phyloP scores from a whole-genome alignment of 2,113 vertebrate species.

The Hippoglossus stenolepis region DNA sequence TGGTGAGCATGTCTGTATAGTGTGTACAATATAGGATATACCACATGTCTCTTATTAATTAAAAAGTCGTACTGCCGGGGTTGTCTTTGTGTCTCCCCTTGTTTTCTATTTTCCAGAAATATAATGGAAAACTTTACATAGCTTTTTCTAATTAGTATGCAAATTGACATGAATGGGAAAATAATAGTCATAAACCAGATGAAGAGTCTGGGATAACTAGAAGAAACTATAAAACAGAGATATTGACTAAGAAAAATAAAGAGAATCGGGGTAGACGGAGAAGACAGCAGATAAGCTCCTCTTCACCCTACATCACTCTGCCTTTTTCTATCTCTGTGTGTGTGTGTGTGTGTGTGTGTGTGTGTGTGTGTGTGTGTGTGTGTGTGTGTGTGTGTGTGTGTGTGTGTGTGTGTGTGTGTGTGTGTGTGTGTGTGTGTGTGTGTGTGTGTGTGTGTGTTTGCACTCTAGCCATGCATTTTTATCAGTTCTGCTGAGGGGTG shows the following conservation, averaged over 20 bases:
- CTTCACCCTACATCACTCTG: slow-evolving; percentile 26
- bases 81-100: not conserved
- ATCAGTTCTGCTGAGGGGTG: slow-evolving; percentile 46
- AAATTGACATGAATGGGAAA: not conserved
- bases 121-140: not conserved
- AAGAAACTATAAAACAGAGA: slow-evolving; percentile 21
- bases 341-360: not conserved
- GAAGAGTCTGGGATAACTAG: not conserved
- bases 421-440: slow-evolving; percentile 24
- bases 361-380: slow-evolving; percentile 21
- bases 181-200: not conserved
- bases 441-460: slow-evolving; percentile 20
- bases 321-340: slow-evolving; percentile 29
- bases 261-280: slow-evolving; percentile 16
- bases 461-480: slow-evolving; percentile 26
- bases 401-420: slow-evolving; percentile 17
- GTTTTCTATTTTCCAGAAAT: not conserved
- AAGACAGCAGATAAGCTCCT: slow-evolving; percentile 21
- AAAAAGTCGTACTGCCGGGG: not conserved
- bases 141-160: not conserved
- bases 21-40: no score
- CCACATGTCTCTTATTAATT: not conserved
- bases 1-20: no score
- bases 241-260: slow-evolving; percentile 26
- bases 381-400: slow-evolving; percentile 24